Evolutionary conservation across 1,140 invertebrate species (phyloP).

Genomic region (Orchestia grillus): DNA sequence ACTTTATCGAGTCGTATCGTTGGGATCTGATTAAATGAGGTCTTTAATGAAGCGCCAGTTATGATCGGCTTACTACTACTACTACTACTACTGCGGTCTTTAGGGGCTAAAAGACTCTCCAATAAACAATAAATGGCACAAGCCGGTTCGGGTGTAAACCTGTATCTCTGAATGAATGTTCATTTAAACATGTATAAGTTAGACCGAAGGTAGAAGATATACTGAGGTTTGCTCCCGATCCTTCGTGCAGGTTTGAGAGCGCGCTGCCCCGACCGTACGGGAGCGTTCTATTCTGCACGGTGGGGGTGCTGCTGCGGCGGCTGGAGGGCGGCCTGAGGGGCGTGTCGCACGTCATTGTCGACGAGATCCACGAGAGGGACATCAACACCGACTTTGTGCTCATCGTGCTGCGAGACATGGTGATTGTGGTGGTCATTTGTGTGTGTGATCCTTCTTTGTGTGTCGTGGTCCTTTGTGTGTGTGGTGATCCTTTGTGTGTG

Average conservation of each 20-base stretch:
- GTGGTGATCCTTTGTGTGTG: background rate
- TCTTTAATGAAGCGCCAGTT: too few relatives aligned
- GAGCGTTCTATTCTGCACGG: conserved; percentile 94
- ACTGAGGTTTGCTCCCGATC: conserved; percentile 70
- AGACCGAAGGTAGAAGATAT: background rate
- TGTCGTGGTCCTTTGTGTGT: too few relatives aligned
- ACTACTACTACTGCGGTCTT: too few relatives aligned
- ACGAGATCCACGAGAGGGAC: conserved; percentile 98
- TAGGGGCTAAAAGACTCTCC: too few relatives aligned
- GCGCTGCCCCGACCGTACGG: conserved; percentile 91
- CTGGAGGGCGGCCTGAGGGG: conserved; percentile 88
- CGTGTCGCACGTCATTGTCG: conserved; percentile 92
- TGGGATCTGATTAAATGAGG: too few relatives aligned
- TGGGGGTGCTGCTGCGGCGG: conserved; percentile 91
- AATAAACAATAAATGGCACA: too few relatives aligned
- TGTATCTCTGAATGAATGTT: too few relatives aligned
- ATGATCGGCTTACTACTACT: too few relatives aligned
- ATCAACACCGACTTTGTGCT: conserved; percentile 97
- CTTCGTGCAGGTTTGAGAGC: conserved; percentile 85
- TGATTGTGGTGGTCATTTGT: conserved; percentile 74
- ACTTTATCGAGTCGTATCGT: too few relatives aligned
- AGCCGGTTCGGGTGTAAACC: too few relatives aligned
- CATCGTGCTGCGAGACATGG: conserved; percentile 92
- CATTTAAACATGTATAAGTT: background rate
- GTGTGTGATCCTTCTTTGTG: background rate